Percentiles rank a stretch among this genome's conserved stretches.
Evolutionary conservation across 2,797 vertebrate species (phyloP).

Genomic region (Cuniculus paca): DNA sequence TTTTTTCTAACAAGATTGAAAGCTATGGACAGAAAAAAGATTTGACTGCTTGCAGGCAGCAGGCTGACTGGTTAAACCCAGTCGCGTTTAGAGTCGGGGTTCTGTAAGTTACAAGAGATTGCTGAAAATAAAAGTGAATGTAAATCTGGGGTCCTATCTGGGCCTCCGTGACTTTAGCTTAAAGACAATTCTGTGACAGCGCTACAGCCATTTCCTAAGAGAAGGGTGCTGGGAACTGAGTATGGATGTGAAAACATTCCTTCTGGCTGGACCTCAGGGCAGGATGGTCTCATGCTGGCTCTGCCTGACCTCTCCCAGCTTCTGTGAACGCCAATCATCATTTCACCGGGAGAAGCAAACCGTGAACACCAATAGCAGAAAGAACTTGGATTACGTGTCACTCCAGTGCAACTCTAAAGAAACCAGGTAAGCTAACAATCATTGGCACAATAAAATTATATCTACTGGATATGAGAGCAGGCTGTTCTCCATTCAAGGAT

Average conservation of each 20-base stretch:
- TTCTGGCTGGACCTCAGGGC: neutral
- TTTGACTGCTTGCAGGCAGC: neutral
- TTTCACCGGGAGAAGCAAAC: slow-evolving; percentile 26
- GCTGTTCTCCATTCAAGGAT: neutral
- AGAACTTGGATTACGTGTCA: neutral
- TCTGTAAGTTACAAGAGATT: neutral
- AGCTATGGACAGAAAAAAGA: neutral
- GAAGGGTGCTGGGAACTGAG: neutral
- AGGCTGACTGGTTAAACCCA: slow-evolving; percentile 68
- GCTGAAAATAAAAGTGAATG: slow-evolving; percentile 73
- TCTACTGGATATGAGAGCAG: slow-evolving; percentile 1
- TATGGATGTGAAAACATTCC: neutral
- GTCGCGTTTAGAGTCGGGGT: slow-evolving; percentile 74
- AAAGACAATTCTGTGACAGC: slow-evolving; percentile 60
- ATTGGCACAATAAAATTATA: neutral
- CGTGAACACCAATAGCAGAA: slow-evolving; percentile 26
- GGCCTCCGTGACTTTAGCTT: slow-evolving; percentile 62
- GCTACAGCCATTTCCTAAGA: neutral
- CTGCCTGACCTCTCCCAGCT: neutral
- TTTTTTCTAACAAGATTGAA: neutral
- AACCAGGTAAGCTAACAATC: neutral
- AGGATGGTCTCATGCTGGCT: neutral
- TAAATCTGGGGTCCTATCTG: slow-evolving; percentile 61
- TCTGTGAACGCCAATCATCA: neutral
- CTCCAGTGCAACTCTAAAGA: neutral